Conservation (phyloP, 2,797 vertebrate genomes). For the Leptodactylus fallax region DNA sequence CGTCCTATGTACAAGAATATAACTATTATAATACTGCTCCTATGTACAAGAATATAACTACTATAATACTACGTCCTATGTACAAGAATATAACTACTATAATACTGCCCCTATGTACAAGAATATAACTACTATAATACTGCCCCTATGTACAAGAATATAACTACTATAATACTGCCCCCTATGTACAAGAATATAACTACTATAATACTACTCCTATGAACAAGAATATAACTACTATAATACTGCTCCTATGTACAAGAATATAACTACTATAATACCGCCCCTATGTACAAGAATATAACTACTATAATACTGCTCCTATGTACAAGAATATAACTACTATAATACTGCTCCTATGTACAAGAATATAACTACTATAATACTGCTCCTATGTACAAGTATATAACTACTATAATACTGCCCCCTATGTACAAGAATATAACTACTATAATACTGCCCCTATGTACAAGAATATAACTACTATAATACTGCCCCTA, state of each 20-base stretch:
- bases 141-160: too few species aligned
- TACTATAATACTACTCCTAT: too few species aligned
- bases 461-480: too few species aligned
- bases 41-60: too few species aligned
- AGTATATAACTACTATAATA: conserved; percentile 2
- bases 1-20: not conserved
- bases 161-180: too few species aligned
- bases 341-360: not conserved
- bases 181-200: too few species aligned
- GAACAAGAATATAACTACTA: not conserved
- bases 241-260: not conserved
- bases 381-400: not conserved
- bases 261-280: not conserved
- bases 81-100: too few species aligned
- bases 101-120: not conserved
- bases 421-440: not conserved
- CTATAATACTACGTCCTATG: too few species aligned
- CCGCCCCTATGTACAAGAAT: not conserved
- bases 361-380: not conserved
- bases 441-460: conserved; percentile 6
- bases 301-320: not conserved
- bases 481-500: not conserved
- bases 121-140: too few species aligned
- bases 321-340: not conserved
- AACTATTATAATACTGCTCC: not conserved